Evolutionary conservation across 2,113 vertebrate genomes (phyloP).

Genomic region (Emydura subglobosa): DNA sequence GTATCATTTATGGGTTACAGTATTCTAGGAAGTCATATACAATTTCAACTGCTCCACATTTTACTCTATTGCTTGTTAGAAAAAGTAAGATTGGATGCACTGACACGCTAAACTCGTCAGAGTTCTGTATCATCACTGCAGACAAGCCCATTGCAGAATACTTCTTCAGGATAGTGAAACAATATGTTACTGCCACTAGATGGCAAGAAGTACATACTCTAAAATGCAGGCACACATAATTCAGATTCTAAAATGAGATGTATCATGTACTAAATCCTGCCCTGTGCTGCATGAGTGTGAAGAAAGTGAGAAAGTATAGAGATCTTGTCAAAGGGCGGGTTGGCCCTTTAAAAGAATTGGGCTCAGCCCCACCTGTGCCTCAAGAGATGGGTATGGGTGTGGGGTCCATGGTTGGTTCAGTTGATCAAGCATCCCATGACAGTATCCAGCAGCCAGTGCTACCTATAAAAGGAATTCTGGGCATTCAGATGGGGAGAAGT

Average conservation of each 20-base stretch:
- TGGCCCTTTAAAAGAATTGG: background rate
- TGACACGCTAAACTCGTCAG: background rate
- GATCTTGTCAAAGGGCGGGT: background rate
- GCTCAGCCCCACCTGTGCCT: accelerated
- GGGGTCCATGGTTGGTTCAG: background rate
- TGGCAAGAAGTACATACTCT: constrained; percentile 23
- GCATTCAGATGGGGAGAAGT: background rate
- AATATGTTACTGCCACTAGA: constrained; percentile 29
- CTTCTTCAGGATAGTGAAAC: background rate
- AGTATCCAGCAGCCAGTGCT: background rate
- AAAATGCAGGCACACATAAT: background rate
- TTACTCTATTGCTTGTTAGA: background rate
- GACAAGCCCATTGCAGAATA: background rate
- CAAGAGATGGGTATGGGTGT: background rate
- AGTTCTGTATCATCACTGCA: background rate
- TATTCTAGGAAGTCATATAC: background rate
- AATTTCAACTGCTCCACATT: background rate
- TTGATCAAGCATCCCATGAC: background rate
- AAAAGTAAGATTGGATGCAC: background rate
- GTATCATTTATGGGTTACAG: background rate
- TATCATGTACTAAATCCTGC: background rate
- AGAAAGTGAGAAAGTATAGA: background rate
- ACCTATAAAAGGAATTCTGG: background rate
- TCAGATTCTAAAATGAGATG: background rate
- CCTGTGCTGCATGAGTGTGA: background rate